Conservation (phyloP, 2,888 invertebrate genomes). For the Dryobota labecula region DNA sequence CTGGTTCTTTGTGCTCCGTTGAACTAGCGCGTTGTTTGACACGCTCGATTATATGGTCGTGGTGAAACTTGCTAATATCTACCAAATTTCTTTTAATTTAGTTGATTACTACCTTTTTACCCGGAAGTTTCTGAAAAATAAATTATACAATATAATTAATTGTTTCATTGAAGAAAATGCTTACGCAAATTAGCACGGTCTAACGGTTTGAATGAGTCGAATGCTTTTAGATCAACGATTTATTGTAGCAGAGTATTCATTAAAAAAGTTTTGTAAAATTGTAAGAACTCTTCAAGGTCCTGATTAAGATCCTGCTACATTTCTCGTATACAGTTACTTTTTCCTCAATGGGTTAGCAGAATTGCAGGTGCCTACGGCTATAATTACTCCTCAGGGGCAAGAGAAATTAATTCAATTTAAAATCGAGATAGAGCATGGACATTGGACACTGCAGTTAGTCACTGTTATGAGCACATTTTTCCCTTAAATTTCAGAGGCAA, state of each 20-base stretch:
- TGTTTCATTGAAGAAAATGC: not conserved
- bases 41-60: slow-evolving; percentile 62
- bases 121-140: slow-evolving; percentile 71
- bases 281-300: not conserved
- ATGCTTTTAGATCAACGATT: not conserved
- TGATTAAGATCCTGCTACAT: slow-evolving; percentile 4
- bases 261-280: slow-evolving; percentile 1
- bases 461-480: slow-evolving; percentile 9
- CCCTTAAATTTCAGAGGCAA: not conserved
- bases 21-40: slow-evolving; percentile 51
- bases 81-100: slow-evolving; percentile 88
- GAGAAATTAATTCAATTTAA: slow-evolving; percentile 1
- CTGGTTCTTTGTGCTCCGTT: slow-evolving; percentile 58
- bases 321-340: slow-evolving; percentile 1
- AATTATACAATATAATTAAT: slow-evolving; percentile 10
- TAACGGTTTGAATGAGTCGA: not conserved
- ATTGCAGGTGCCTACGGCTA: not conserved
- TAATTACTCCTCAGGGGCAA: not conserved
- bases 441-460: not conserved
- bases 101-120: slow-evolving; percentile 70
- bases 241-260: not conserved
- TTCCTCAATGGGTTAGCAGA: slow-evolving; percentile 19
- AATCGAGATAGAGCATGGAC: not conserved
- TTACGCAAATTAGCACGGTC: not conserved
- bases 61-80: slow-evolving; percentile 73